Evolutionary conservation across 1,140 invertebrate species (phyloP), one percentile per base, ranked within the genome.

Genomic region (Magallana angulata): DNA sequence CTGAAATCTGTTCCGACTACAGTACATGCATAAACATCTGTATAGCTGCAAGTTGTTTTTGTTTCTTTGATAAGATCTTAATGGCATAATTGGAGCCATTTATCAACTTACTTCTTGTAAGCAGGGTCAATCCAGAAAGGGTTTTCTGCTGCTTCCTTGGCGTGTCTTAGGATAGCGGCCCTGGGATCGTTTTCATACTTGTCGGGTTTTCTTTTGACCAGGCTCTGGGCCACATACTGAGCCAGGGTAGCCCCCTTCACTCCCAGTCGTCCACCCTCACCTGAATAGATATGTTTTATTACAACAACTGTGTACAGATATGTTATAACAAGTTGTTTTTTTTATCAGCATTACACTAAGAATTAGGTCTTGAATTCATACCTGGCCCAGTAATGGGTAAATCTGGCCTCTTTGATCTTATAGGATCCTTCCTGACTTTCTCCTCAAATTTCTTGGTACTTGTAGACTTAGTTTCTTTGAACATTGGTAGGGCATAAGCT

Each of bases 121-220:
- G 95, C 93, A 85, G 93, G 91, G 85, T 93, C 91, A 62, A 94
- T 90, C 98, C 98, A 99, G 93, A 98, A 99, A 0, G 99, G 99
- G 96, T 99, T 98, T 94, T 99, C 97, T 82, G 96, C 98, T 0
- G 99, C 99, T 57, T 98, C 98, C 94, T 99, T 98, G 0, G 99
- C 99, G 95, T 97, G 99, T 90, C 98, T 97, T n/a, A 99, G 95
- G 92, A 99, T 99, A 7, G 98, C 98, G 92, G 98, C 98, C 85
- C 99, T 96, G 0, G 99, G 98, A 96, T 99, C 98, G 92, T 99
- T 98, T 95, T 99, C 98, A 92, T 99, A 98, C 90, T 99, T 97
- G 24, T 99, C 97, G 86, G 98, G 96, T 93, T 99, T 99, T 86
- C 93, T 91, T 90, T 98, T 95, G 0, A 98, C 99, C 36, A 99